Evolutionary conservation across 2,888 invertebrate species (phyloP).

Genomic region (Catocala sponsa): DNA sequence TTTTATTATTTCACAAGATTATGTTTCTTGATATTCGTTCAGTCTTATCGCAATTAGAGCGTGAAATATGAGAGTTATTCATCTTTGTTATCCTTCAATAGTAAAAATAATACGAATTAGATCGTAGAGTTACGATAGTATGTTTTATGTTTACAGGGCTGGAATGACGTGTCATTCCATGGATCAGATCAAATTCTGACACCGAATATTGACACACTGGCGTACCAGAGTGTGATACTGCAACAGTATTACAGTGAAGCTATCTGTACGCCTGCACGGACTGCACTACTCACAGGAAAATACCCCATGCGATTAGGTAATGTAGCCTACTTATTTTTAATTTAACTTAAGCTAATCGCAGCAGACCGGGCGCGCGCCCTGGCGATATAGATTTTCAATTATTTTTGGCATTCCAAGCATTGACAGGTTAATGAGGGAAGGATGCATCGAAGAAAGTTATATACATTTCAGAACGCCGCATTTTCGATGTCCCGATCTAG

Average conservation of each 20-base stretch:
- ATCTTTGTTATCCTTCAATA: background rate
- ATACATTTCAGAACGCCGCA: too few species aligned
- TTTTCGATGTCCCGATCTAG: too few species aligned
- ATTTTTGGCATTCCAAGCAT: too few species aligned
- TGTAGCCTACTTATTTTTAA: constrained; percentile 14
- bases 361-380: too few species aligned
- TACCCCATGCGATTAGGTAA: constrained; percentile 95
- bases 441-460: too few species aligned
- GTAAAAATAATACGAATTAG: too few species aligned
- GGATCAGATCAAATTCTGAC: constrained; percentile 96
- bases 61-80: background rate
- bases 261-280: constrained; percentile 94
- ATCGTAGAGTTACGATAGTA: too few species aligned
- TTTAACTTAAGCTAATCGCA: too few species aligned
- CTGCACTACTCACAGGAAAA: constrained; percentile 94
- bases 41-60: background rate
- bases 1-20: background rate
- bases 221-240: constrained; percentile 94
- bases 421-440: too few species aligned
- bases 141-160: constrained; percentile 89
- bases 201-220: constrained; percentile 96
- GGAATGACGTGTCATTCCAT: constrained; percentile 97
- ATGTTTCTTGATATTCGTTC: background rate
- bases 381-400: too few species aligned
- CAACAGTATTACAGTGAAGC: constrained; percentile 96